Evolutionary conservation across 2,113 vertebrate genomes (phyloP), one percentile per base, ranked within the genome.

Genomic region (Neolamprologus longior): DNA sequence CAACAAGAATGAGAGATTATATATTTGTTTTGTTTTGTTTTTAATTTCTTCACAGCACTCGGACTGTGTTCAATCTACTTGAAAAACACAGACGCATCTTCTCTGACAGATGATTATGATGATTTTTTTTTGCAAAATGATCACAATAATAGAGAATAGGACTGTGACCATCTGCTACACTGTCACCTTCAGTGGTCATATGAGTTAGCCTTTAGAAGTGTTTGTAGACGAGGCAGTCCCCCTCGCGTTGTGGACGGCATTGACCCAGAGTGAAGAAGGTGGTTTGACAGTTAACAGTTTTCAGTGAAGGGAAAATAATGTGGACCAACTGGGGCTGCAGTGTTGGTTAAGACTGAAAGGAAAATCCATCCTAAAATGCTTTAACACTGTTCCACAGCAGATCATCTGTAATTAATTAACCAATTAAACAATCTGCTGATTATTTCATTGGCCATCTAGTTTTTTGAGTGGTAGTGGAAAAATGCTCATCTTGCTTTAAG

Each of bases 1-100:
- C 88, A 68, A 86, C 80, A 79, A 66, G 81, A 88, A 88, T 2
- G 53, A 83, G 76, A 71, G 53, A 61, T 81, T 13, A 37, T 54
- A 33, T 63, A n/a, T 63, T 63, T 73, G 37, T 47, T 71, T 9
- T 57, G 54, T 50, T 63, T 47, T 68, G 19, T 7, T 52, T 66
- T 54, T 8, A 58, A 73, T 37, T 78, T 24, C 73, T 24, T 81
- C 50, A 90, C 76, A 90, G 88, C 91, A 94, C 91, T 91, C 88
- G 57, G 53, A 88, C 82, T 91, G 88, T 90, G 78, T 89, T 92
- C 88, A 93, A 91, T 91, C 87, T 93, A 95, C 93, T 95, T 95
- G 94, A 96, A 95, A 88, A 52, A 28, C 89, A 90, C 88, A 87
- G 58, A 79, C 68, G 76, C 86, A 91, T 81, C 54, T 79, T 81